A percentile compares a stretch with the other conserved stretches of the same genome.
Conservation (phyloP, 2,797 vertebrate genomes). For the Garrulus glandarius region DNA sequence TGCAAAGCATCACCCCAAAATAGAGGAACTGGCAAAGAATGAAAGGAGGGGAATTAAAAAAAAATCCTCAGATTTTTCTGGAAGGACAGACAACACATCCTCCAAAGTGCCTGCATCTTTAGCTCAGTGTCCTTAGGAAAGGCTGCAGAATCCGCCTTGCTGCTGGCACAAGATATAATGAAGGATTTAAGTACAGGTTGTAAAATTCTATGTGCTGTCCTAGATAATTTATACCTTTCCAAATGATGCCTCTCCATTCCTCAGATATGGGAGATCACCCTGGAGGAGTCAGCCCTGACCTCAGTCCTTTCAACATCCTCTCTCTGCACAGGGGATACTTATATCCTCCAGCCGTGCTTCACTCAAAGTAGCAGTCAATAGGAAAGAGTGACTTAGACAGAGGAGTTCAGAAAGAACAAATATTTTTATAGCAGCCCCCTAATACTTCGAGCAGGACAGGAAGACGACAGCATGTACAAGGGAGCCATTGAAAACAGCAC, state of each 20-base stretch:
- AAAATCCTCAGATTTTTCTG: background rate
- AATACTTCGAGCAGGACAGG: background rate
- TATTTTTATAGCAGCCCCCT: slow-evolving; percentile 25
- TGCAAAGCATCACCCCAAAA: background rate
- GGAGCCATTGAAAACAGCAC: slow-evolving; percentile 21
- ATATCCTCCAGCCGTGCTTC: background rate
- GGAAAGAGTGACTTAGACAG: background rate
- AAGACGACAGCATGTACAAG: background rate
- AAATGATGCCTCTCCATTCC: slow-evolving; percentile 48
- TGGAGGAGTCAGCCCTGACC: slow-evolving; percentile 42
- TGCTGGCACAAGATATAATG: slow-evolving; percentile 24
- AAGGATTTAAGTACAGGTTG: slow-evolving; percentile 42
- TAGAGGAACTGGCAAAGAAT: background rate
- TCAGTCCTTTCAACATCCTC: background rate
- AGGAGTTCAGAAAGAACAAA: background rate
- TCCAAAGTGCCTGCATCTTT: background rate
- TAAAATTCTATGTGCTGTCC: slow-evolving; percentile 43
- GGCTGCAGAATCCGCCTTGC: background rate
- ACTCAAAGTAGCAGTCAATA: background rate
- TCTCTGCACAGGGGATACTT: background rate
- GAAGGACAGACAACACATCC: background rate
- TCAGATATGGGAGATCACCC: background rate
- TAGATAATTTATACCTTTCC: slow-evolving; percentile 52
- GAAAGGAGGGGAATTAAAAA: accelerated
- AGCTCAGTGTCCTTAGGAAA: background rate